Evolutionary conservation across 2,113 vertebrate genomes (phyloP).

Genomic region (Engraulis encrasicolus): DNA sequence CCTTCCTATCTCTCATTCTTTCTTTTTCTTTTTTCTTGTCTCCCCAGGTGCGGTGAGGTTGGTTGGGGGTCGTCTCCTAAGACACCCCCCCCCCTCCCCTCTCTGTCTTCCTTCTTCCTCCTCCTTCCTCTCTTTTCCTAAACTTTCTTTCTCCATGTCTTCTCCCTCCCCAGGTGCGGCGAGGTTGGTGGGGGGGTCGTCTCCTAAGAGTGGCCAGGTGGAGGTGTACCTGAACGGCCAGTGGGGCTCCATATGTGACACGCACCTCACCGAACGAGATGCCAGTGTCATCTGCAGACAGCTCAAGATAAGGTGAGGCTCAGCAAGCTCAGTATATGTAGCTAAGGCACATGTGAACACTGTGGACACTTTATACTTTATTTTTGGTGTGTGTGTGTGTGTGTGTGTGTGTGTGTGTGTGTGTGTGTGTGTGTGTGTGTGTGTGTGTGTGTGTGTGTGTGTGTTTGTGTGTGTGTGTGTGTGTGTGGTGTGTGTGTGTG

Average conservation of each 20-base stretch:
- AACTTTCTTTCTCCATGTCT: background rate
- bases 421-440: constrained; percentile 5
- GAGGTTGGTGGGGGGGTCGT: constrained; percentile 75
- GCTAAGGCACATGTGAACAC: no score
- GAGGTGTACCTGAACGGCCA: constrained; percentile 83
- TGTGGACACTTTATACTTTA: background rate
- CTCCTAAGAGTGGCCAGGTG: constrained; percentile 70
- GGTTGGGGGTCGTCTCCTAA: no score
- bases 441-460: background rate
- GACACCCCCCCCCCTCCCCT: background rate
- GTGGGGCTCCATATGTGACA: constrained; percentile 87
- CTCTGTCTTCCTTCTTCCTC: background rate
- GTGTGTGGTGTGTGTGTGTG: background rate
- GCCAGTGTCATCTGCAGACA: constrained; percentile 90
- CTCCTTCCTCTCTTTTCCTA: background rate
- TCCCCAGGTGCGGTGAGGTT: no score
- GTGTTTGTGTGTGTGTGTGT: background rate
- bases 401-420: background rate
- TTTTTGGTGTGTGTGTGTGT: background rate
- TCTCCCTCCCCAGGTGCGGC: constrained; percentile 73
- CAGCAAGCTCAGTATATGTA: no score
- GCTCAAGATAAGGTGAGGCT: constrained; percentile 75
- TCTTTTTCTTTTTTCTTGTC: background rate
- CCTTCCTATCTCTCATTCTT: background rate
- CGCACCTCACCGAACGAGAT: constrained; percentile 85